A percentile compares a stretch with the other conserved stretches of the same genome.
Evolutionary conservation across 2,113 vertebrate species (phyloP).

Genomic region (Plectropomus leopardus): DNA sequence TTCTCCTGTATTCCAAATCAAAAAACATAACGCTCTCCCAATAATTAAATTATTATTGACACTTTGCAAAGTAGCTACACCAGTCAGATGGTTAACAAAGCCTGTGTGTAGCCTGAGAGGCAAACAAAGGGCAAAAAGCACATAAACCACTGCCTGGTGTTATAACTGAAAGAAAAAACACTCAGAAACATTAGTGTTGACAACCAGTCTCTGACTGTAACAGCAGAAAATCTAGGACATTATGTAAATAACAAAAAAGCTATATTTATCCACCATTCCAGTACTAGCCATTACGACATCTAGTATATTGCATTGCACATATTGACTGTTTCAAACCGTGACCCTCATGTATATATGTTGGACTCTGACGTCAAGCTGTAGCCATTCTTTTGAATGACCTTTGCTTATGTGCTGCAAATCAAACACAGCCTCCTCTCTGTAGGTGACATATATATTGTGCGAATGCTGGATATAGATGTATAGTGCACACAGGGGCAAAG

Average conservation of each 20-base stretch:
- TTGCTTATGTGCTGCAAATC: slow-evolving; percentile 40
- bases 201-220: background rate
- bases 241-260: background rate
- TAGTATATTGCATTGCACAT: slow-evolving; percentile 25
- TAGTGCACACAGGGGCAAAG: background rate
- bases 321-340: background rate
- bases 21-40: background rate
- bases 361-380: slow-evolving; percentile 37
- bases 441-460: background rate
- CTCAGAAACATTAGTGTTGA: background rate
- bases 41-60: too few species aligned
- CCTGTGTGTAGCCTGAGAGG: background rate
- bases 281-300: slow-evolving; percentile 14
- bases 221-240: background rate
- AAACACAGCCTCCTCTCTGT: slow-evolving; percentile 20
- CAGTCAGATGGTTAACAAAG: too few species aligned
- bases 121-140: background rate
- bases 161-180: background rate
- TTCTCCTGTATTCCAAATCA: too few species aligned
- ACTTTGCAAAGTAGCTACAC: background rate
- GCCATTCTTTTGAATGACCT: slow-evolving; percentile 36
- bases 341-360: background rate
- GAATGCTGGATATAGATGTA: slow-evolving; percentile 2
- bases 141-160: background rate
- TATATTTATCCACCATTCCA: background rate